Evolutionary conservation across 2,797 vertebrate species (phyloP).

Genomic region (Urosaurus nigricauda): DNA sequence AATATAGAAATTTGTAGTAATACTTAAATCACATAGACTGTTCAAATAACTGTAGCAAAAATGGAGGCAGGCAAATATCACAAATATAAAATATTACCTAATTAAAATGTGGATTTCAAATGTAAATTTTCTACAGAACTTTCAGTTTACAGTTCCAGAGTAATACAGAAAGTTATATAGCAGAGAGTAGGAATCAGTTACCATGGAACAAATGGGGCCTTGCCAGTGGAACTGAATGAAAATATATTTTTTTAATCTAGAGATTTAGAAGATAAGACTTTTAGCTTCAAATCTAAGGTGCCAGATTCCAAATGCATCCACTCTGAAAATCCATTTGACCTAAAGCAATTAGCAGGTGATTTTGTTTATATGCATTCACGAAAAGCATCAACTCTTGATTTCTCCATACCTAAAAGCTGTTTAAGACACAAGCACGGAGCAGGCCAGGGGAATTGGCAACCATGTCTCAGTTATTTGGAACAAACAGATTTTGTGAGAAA

Average conservation of each 20-base stretch:
- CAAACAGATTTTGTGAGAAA: not conserved
- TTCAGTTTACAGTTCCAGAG: not conserved
- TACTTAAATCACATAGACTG: not conserved
- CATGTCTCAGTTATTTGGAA: not conserved
- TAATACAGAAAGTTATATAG: conserved; percentile 1
- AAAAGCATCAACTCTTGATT: not conserved
- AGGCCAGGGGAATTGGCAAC: not conserved
- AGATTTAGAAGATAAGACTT: conserved; percentile 18
- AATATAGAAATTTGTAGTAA: not conserved
- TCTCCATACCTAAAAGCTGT: not conserved
- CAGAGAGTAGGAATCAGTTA: not conserved
- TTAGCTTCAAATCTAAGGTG: not conserved
- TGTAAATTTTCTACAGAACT: not conserved
- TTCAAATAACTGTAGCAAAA: not conserved
- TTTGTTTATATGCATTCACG: not conserved
- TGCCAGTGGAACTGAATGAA: not conserved
- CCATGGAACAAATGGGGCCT: not conserved
- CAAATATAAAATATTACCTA: not conserved
- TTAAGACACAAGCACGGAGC: not conserved
- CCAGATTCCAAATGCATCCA: not conserved
- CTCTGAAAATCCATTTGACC: not conserved
- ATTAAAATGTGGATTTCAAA: conserved; percentile 3
- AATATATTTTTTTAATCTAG: not conserved
- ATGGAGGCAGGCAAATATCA: not conserved
- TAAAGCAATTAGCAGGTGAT: not conserved